Percentiles rank a stretch among this genome's conserved stretches.
These are phyloP conservation scores for Nemurella pictetii DNA, from an alignment of 2,888 invertebrate species.

Conservation along the genomic window DNA sequence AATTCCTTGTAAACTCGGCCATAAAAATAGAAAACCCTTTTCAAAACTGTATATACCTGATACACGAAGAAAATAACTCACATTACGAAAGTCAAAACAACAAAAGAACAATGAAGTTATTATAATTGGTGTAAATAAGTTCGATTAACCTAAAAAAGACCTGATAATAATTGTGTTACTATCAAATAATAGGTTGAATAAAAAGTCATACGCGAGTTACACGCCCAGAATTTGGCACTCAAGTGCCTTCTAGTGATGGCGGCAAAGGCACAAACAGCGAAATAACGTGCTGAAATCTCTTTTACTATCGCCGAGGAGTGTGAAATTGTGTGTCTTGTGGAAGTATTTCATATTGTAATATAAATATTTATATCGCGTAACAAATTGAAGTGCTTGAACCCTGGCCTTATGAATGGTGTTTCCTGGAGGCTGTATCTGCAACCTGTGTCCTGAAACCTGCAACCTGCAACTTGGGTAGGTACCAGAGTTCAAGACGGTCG, in stretches of 20 bases:
- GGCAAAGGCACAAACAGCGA: not conserved
- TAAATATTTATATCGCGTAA: slow-evolving; percentile 19
- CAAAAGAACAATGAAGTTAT: too few species aligned
- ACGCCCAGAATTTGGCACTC: too few species aligned
- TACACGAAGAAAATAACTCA: too few species aligned
- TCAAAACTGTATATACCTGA: too few species aligned
- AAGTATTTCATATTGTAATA: slow-evolving; percentile 1
- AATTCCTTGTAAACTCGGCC: not conserved
- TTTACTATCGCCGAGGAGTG: slow-evolving; percentile 21
- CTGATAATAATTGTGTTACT: too few species aligned
- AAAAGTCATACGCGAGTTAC: too few species aligned
- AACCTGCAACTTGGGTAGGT: not conserved
- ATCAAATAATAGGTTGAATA: too few species aligned
- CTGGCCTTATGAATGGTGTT: not conserved
- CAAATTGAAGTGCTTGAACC: not conserved
- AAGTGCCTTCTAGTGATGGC: not conserved
- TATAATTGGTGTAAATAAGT: too few species aligned
- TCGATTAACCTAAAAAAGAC: too few species aligned
- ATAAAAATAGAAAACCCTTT: not conserved
- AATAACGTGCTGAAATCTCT: not conserved
- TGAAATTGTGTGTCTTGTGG: slow-evolving; percentile 28
- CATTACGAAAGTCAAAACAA: too few species aligned
- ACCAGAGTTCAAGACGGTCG: not conserved
- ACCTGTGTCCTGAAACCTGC: not conserved
- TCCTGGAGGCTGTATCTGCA: not conserved